phyloP scores from a whole-genome alignment of 2,888 invertebrate species.

The Epicampocera succincta region DNA sequence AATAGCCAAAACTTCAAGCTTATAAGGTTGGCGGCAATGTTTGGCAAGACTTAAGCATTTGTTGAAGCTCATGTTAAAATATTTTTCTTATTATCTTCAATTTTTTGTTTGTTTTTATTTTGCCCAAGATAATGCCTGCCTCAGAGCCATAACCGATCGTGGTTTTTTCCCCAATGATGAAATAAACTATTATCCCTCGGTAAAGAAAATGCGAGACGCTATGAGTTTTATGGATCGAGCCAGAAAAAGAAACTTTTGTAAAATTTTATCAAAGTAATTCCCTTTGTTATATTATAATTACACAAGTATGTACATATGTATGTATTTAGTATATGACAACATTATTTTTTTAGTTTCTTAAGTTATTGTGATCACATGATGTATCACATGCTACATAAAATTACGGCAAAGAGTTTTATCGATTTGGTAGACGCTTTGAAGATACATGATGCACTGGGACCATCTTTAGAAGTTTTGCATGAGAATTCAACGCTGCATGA shows the following conservation, averaged over 20 bases:
- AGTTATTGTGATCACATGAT: constrained; percentile 88
- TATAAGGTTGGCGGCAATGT: too few relatives aligned
- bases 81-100: neutral
- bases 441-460: constrained; percentile 83
- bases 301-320: neutral
- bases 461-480: constrained; percentile 82
- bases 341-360: constrained; percentile 85
- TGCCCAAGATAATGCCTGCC: constrained; percentile 86
- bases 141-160: constrained; percentile 87
- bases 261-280: constrained; percentile 88
- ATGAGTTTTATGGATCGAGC: constrained; percentile 95
- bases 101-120: neutral
- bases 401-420: constrained; percentile 85
- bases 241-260: constrained; percentile 90
- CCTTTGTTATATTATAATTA: neutral
- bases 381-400: constrained; percentile 85
- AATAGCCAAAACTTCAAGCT: too few relatives aligned
- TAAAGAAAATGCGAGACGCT: constrained; percentile 85
- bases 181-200: constrained; percentile 81
- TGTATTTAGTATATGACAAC: neutral
- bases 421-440: constrained; percentile 84
- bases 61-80: too few relatives aligned
- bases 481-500: constrained; percentile 81
- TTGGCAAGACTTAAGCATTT: too few relatives aligned
- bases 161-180: constrained; percentile 91